phyloP scores from a whole-genome alignment of 2,888 invertebrate genomes.

The Oxyteleia sp. region DNA sequence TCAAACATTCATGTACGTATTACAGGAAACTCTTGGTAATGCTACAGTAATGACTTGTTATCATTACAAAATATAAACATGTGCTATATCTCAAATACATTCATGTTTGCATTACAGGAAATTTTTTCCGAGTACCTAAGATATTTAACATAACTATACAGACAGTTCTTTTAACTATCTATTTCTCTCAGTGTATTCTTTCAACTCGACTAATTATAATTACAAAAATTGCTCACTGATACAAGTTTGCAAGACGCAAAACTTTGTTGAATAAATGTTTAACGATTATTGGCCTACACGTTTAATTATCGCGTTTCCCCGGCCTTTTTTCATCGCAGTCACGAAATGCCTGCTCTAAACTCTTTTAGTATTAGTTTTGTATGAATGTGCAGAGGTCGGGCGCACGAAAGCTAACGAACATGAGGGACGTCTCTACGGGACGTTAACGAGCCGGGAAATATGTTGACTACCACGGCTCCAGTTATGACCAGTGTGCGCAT shows the following conservation, averaged over 20 bases:
- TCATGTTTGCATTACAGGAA: too few relatives aligned
- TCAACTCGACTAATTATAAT: too few relatives aligned
- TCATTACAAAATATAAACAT: too few relatives aligned
- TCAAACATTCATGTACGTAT: too few relatives aligned
- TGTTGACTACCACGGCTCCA: slow-evolving; percentile 85
- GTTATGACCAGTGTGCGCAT: slow-evolving; percentile 75
- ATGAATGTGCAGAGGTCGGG: slow-evolving; percentile 67
- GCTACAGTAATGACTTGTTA: too few relatives aligned
- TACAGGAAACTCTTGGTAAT: too few relatives aligned
- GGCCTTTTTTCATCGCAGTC: slow-evolving; percentile 54
- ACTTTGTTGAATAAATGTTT: slow-evolving; percentile 34
- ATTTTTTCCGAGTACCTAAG: too few relatives aligned
- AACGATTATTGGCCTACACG: slow-evolving; percentile 47
- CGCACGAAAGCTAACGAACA: slow-evolving; percentile 71
- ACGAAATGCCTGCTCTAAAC: slow-evolving; percentile 64
- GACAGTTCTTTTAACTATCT: too few relatives aligned
- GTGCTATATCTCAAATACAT: too few relatives aligned
- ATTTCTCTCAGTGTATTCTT: too few relatives aligned
- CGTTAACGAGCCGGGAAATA: slow-evolving; percentile 88
- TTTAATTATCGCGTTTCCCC: slow-evolving; percentile 63
- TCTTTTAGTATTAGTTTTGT: slow-evolving; percentile 71
- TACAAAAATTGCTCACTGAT: too few relatives aligned
- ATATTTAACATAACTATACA: too few relatives aligned
- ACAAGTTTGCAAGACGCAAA: slow-evolving; percentile 15
- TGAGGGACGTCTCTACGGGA: slow-evolving; percentile 77